These are phyloP conservation scores for Aphodius granarius DNA, from an alignment of 2,888 invertebrate genomes.

Conservation along the genomic window DNA sequence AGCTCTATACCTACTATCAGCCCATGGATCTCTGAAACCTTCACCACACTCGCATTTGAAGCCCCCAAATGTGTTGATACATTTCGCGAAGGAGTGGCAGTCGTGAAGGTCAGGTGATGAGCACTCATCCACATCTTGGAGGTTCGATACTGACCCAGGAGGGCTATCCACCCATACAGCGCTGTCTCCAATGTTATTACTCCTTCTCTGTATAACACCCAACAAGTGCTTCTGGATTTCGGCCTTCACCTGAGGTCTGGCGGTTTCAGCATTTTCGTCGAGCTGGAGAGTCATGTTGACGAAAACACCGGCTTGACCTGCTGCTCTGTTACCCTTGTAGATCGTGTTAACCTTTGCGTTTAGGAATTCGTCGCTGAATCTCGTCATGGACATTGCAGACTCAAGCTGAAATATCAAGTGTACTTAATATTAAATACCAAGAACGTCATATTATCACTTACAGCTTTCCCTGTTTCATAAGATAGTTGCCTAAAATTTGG, in stretches of 20 bases:
- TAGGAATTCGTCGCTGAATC: constrained; percentile 85
- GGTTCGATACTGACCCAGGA: constrained; percentile 68
- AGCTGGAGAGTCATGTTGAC: constrained; percentile 83
- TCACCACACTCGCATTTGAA: constrained; percentile 76
- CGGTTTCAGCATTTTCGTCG: constrained; percentile 74
- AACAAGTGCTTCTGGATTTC: constrained; percentile 84
- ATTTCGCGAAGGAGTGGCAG: constrained; percentile 76
- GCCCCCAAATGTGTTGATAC: constrained; percentile 83
- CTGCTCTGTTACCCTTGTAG: constrained; percentile 69
- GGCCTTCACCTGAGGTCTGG: constrained; percentile 67
- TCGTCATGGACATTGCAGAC: constrained; percentile 91
- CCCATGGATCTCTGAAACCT: constrained; percentile 76
- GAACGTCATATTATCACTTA: constrained; percentile 55
- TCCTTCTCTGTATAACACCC: constrained; percentile 78
- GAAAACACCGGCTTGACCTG: constrained; percentile 74
- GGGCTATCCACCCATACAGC: constrained; percentile 83
- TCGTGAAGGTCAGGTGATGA: constrained; percentile 80
- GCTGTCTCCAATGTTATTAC: constrained; percentile 87
- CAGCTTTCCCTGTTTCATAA: constrained; percentile 85
- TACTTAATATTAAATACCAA: neutral
- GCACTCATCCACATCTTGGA: constrained; percentile 86
- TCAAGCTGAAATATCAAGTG: constrained; percentile 66
- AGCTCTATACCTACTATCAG: constrained; percentile 65
- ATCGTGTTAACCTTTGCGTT: constrained; percentile 79
- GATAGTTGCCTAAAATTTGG: constrained; percentile 81